Conservation (phyloP, 2,797 vertebrate species). For the Vireo griseus region DNA sequence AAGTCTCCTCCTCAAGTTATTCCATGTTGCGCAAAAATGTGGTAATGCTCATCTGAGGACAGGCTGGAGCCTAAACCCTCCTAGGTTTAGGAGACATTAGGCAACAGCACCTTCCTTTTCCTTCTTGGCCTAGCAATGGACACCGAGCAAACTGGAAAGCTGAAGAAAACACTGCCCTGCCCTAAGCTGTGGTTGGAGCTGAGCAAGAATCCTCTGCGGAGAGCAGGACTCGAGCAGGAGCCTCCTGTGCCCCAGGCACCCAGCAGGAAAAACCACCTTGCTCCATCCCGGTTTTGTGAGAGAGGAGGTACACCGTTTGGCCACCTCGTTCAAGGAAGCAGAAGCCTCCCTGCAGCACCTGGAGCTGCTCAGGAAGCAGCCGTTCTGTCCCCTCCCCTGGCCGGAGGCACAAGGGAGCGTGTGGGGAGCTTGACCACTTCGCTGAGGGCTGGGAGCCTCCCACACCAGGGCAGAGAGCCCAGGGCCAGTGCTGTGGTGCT, state of each 20-base stretch:
- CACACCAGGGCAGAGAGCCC: neutral
- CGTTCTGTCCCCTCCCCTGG: fast-evolving
- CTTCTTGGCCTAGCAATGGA: neutral
- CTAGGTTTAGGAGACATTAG: neutral
- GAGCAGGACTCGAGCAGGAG: neutral
- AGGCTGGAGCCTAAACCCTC: constrained; percentile 7
- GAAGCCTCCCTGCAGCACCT: neutral
- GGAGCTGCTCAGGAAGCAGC: fast-evolving
- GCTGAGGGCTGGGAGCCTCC: neutral
- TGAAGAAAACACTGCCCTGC: neutral
- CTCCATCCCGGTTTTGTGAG: neutral
- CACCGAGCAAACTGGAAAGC: neutral
- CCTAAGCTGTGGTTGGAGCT: neutral
- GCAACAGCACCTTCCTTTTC: constrained; percentile 5
- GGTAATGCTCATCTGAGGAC: neutral
- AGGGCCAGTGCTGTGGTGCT: fast-evolving
- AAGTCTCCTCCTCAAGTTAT: neutral
- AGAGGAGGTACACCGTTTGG: neutral
- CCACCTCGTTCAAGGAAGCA: neutral
- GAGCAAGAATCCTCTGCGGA: fast-evolving
- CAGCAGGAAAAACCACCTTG: neutral
- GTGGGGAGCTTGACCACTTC: fast-evolving
- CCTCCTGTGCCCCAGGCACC: neutral
- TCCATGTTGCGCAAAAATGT: neutral
- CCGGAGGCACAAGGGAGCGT: fast-evolving